A percentile compares a stretch with the other conserved stretches of the same genome.
These are phyloP conservation scores for Silurus meridionalis DNA, from an alignment of 2,113 vertebrate species.

Conservation along the genomic window DNA sequence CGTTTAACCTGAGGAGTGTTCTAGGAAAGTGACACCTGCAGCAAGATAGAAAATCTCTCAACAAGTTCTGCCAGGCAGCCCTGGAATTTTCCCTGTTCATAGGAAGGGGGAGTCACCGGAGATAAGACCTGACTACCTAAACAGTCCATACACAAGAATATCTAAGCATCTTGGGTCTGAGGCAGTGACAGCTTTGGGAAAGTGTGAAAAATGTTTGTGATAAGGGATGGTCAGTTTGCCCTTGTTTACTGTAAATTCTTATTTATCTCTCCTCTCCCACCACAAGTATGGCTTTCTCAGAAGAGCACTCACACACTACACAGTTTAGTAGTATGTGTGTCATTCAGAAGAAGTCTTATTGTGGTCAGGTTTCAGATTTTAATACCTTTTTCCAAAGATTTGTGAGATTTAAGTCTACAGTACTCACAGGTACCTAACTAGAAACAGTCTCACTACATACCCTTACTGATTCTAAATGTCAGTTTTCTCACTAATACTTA, in stretches of 20 bases:
- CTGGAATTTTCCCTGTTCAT: constrained; percentile 61
- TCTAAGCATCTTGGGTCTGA: constrained; percentile 15
- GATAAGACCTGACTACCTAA: constrained; percentile 28
- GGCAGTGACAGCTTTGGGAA: constrained; percentile 14
- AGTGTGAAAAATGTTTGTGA: constrained; percentile 6
- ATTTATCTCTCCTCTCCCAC: not conserved
- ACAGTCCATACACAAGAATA: constrained; percentile 7
- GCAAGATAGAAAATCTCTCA: constrained; percentile 56
- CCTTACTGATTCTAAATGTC: not conserved
- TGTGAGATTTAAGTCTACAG: too few relatives aligned
- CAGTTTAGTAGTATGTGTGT: not conserved
- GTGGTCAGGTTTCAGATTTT: not conserved
- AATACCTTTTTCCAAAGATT: too few relatives aligned
- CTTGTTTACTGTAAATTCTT: not conserved
- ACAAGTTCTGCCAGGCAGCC: constrained; percentile 68
- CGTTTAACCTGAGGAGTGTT: constrained; percentile 65
- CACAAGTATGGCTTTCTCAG: not conserved
- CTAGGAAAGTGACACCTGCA: constrained; percentile 68
- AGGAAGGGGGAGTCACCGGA: not conserved
- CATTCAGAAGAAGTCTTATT: not conserved
- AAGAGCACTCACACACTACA: not conserved
- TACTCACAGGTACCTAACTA: too few relatives aligned
- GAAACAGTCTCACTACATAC: too few relatives aligned
- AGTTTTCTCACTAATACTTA: not conserved
- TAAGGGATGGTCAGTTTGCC: not conserved